Conservation (phyloP, 23 tunicate genomes). For the Oikopleura vanhoeffeni region DNA sequence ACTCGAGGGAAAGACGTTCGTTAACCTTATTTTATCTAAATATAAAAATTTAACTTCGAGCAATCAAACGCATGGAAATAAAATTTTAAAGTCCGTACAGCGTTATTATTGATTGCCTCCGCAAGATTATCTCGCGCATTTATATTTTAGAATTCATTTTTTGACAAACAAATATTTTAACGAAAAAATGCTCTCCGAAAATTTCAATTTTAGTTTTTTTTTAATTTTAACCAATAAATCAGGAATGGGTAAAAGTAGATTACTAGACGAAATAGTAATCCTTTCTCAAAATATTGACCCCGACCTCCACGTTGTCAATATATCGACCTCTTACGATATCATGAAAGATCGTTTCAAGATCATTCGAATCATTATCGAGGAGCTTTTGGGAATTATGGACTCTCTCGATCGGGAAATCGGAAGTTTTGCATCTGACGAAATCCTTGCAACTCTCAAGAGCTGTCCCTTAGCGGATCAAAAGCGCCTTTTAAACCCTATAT, state of each 20-base stretch:
- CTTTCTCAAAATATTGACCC: not conserved
- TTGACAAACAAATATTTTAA: not conserved
- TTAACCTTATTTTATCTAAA: no score
- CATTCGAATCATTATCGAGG: not conserved
- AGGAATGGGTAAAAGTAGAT: not conserved
- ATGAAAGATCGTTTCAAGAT: not conserved
- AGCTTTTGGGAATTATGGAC: not conserved
- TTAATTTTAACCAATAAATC: not conserved
- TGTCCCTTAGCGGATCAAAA: not conserved
- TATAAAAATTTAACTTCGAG: no score
- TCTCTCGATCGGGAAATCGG: not conserved
- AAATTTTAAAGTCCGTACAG: not conserved
- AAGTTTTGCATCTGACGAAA: not conserved
- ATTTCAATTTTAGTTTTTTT: not conserved
- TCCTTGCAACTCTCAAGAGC: not conserved
- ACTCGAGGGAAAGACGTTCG: no score
- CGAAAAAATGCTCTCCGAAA: not conserved
- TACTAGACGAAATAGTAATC: not conserved
- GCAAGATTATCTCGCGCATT: not conserved
- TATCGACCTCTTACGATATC: not conserved
- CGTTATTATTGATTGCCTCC: not conserved
- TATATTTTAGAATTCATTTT: not conserved
- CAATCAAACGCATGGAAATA: no score
- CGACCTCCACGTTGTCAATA: not conserved
- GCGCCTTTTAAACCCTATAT: not conserved